Conservation (phyloP, 2,113 vertebrate species). For the Myotis lucifugus region DNA sequence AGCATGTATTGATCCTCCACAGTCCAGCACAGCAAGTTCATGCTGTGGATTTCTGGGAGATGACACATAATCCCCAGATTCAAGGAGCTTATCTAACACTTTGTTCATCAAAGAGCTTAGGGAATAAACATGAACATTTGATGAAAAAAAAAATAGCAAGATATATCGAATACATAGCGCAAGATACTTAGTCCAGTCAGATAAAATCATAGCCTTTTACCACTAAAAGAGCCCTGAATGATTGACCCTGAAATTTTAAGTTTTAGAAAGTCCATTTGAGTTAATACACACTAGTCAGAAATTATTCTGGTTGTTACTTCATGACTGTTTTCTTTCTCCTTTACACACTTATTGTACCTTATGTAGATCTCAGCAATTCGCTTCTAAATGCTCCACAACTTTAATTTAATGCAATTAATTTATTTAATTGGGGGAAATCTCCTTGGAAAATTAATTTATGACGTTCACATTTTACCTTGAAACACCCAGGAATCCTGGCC, state of each 20-base stretch:
- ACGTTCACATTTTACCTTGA: background rate
- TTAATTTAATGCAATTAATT: background rate
- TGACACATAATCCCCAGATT: background rate
- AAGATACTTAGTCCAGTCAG: background rate
- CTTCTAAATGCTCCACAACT: background rate
- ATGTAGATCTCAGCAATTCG: background rate
- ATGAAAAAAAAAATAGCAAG: background rate
- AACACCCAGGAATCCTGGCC: background rate
- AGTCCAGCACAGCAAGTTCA: background rate
- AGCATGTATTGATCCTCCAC: background rate
- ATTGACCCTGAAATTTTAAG: background rate
- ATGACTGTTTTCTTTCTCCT: background rate
- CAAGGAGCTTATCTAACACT: background rate
- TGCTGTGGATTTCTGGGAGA: background rate
- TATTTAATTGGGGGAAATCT: background rate
- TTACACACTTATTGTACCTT: background rate
- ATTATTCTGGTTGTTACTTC: background rate
- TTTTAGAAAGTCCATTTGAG: background rate
- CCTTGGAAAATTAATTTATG: background rate
- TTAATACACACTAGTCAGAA: background rate
- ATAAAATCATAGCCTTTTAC: background rate
- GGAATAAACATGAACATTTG: background rate
- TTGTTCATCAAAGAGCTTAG: background rate
- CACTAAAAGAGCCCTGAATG: background rate
- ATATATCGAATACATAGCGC: fast-evolving